Percentiles rank a stretch among this genome's conserved stretches.
phyloP scores from a whole-genome alignment of 92 coral and sea anemone species.

The Palythoa heliodiscus region DNA sequence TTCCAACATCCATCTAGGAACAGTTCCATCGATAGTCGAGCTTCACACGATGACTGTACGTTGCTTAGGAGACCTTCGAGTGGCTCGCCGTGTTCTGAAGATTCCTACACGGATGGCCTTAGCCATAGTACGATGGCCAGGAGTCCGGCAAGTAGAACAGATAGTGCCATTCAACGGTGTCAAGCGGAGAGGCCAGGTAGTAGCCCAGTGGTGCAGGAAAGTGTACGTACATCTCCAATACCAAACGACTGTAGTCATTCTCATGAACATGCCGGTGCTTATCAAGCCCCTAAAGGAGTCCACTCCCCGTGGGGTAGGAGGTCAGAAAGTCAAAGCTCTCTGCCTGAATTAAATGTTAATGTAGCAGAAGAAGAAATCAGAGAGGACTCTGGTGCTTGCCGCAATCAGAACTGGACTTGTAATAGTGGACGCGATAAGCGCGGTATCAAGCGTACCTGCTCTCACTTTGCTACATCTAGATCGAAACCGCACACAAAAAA shows the following conservation, averaged over 20 bases:
- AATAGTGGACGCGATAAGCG: background rate
- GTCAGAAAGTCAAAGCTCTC: background rate
- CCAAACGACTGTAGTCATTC: background rate
- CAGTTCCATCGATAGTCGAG: conserved; percentile 2
- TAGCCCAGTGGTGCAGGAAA: background rate
- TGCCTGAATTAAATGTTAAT: background rate
- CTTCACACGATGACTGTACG: background rate
- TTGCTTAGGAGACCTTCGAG: background rate
- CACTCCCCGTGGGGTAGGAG: background rate
- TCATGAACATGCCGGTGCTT: background rate
- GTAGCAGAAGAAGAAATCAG: background rate
- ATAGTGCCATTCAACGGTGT: background rate
- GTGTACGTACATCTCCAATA: background rate
- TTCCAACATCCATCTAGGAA: conserved; percentile 7
- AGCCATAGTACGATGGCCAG: background rate
- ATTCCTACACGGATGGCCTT: background rate
- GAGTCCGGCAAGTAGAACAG: background rate
- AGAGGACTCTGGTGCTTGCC: background rate
- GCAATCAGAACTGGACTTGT: background rate
- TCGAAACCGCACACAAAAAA: background rate
- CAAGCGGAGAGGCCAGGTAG: background rate
- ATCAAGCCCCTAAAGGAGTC: background rate
- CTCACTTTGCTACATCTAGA: conserved; percentile 6
- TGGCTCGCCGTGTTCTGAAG: background rate
- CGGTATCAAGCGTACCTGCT: conserved; percentile 13